These are phyloP conservation scores for Platycercus adscitus DNA, from an alignment of 2,113 vertebrate genomes.

Conservation along the genomic window DNA sequence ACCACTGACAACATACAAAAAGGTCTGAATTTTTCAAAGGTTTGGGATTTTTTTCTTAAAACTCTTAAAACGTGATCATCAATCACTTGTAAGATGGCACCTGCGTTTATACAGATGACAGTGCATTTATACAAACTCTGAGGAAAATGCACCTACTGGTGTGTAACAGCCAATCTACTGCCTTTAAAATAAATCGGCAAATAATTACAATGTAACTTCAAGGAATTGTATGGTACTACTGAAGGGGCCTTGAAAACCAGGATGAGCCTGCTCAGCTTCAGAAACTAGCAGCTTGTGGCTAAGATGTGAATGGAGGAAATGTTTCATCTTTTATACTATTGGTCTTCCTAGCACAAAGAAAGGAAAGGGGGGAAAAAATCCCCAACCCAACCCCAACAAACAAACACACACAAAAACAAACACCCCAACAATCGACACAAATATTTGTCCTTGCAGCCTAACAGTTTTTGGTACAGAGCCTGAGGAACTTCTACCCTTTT, in stretches of 20 bases:
- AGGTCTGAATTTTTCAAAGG: not conserved
- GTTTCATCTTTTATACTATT: not conserved
- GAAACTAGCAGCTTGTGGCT: not conserved
- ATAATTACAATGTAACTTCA: not conserved
- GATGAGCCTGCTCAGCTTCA: not conserved
- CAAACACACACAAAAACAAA: not conserved
- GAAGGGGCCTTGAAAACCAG: not conserved
- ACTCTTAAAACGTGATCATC: not conserved
- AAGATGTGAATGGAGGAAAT: not conserved
- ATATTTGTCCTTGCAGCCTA: not conserved
- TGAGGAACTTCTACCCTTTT: not conserved
- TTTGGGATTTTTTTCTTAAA: not conserved
- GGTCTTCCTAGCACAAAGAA: not conserved
- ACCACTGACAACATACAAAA: not conserved
- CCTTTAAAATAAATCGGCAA: not conserved
- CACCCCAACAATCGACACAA: not conserved
- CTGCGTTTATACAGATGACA: no score
- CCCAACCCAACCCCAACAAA: not conserved
- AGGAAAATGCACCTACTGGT: not conserved
- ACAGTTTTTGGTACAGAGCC: not conserved
- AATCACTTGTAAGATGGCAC: not conserved
- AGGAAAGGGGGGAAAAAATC: not conserved
- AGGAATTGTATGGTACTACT: not conserved
- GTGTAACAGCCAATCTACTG: not conserved
- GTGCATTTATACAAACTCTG: not conserved